Base-by-base conservation (phyloP, 2,888 invertebrate genomes). In the Scelioninae gen. 2 region DNA sequence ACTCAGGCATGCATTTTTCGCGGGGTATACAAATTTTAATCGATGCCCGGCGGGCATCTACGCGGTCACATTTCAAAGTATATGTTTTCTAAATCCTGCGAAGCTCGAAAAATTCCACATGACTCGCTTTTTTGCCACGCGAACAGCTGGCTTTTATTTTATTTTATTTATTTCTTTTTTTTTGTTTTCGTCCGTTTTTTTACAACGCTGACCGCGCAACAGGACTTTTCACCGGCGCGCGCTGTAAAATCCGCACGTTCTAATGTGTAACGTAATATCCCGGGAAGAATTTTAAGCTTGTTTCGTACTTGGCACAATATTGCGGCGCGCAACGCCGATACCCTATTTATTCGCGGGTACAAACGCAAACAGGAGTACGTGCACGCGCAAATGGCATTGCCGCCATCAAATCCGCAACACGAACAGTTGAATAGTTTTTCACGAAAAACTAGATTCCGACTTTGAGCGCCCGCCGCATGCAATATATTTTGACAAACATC, bases 401-500 rank as follows among this genome's bases (percentile, higher is more conserved):
- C 68, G 61, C 68, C 55, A 28, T 46, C 19, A 69, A 69, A 69
- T 55, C 41, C 46, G 11, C 55, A 60, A 45, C 69, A 69, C 69
- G 69, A 69, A 63, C 69, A 61, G 41, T 41, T 61, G 55, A 69
- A 69, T 63, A 69, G 68, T 58, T 68, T 60, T 68, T 68, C 52
- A 11, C 35, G 55, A 68, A 60, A 60, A 68, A 60, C 45, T 68
- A 60, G 60, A 60, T 68, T 52, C 58, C 43, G 52, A 52, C 57
- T 58, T 58, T 58, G 58, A 58, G 58, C 50, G 39, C 55, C 58
- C 15, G 58, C 50, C 50, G 19, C 60, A 60, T 33, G 52, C 65
- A 57, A 65, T 57, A 68, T 68, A 60, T 60, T 58, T 68, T 60
- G 25, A 11, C 55, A 58, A 43, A 60, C 60, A 53, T 60, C 45